Evolutionary conservation across 1,140 invertebrate species (phyloP), one percentile per base, ranked within the genome.

Genomic region (Solenopsis invicta): DNA sequence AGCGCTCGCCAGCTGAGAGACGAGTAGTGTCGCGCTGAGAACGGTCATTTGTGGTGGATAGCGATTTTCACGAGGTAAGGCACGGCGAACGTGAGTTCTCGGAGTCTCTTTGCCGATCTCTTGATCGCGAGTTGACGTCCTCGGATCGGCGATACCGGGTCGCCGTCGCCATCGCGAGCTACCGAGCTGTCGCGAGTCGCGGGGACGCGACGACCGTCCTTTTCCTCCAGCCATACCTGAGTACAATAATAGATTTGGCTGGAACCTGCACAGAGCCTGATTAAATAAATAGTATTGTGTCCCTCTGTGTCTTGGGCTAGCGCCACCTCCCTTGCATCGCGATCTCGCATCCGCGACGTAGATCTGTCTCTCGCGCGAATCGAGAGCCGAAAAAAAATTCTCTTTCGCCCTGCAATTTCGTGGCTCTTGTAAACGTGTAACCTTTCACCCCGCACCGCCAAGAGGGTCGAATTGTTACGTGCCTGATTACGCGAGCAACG

Each of bases 201-300:
- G 29, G 41, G 45, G 72, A 41, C 48, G 24, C 37, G 62, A 92
- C 74, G 66, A 84, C 85, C 90, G 89, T 91, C 88, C 87, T 92
- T 75, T 94, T 93, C 93, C 90, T 94, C 93, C 93, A 94, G 93
- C 93, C 93, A 91, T 93, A 93, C 92, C 91, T 94, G 90, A 92
- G 89, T 89, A 95, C 95, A 95, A 95, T 95, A 95, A 95, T 95
- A 95, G 95, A 95, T 94, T 95, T 95, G 95, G 95, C 95, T 95
- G 95, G 95, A 95, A 95, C 95, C 95, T 95, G 94, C 93, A 24
- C 66, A 48, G 66, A 90, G 92, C 91, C 93, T 94, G 95, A 95
- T 95, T 94, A 95, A 95, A 95, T 95, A 95, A 95, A 95, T 95
- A 94, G 94, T 94, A 95, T 95, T 94, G 94, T 94, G 52, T 82